phyloP scores from a whole-genome alignment of 2,113 vertebrate species.

The Mixornis gularis region DNA sequence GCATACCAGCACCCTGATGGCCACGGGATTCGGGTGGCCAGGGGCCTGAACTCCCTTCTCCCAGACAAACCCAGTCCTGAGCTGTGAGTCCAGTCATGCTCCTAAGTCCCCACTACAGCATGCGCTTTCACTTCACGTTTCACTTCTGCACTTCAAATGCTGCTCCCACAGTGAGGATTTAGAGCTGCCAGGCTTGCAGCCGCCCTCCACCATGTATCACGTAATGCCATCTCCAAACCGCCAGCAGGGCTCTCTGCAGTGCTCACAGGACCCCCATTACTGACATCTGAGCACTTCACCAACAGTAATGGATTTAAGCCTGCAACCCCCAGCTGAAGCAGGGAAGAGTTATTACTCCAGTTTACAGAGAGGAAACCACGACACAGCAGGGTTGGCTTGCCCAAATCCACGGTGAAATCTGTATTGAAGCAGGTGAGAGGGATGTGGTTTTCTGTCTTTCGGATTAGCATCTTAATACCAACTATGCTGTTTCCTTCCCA shows the following conservation, averaged over 20 bases:
- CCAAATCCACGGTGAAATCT: not conserved
- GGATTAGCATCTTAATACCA: not conserved
- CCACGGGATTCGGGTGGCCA: rapidly evolving
- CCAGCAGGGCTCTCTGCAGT: not conserved
- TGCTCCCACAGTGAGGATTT: not conserved
- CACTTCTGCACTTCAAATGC: not conserved
- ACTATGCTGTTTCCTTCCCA: not conserved
- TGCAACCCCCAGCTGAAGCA: not conserved
- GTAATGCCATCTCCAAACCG: not conserved
- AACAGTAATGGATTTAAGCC: not conserved
- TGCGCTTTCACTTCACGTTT: not conserved
- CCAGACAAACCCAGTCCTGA: not conserved
- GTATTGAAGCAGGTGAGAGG: not conserved
- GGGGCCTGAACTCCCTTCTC: not conserved
- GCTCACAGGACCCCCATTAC: not conserved
- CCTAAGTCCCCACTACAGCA: rapidly evolving
- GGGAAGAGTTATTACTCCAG: not conserved
- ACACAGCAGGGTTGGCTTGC: not conserved
- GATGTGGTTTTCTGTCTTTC: not conserved
- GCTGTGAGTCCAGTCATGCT: not conserved
- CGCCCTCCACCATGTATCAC: not conserved
- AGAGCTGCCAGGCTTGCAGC: not conserved
- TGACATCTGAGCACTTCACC: not conserved
- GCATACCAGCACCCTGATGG: too few species aligned
- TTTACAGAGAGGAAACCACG: not conserved